Conservation (phyloP, 1,140 invertebrate genomes). For the Aricia agestis region DNA sequence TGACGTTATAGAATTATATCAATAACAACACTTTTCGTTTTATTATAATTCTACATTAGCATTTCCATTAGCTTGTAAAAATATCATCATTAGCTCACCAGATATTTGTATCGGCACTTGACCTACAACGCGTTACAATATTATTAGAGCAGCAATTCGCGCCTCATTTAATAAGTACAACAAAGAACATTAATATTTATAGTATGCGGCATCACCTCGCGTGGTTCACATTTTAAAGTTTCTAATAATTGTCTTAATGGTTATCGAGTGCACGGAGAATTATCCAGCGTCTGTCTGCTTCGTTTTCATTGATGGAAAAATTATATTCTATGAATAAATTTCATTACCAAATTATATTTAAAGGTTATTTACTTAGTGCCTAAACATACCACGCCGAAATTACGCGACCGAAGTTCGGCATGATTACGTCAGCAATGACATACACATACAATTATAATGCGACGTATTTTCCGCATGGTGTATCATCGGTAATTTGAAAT, state of each 20-base stretch:
- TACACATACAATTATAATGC: no score
- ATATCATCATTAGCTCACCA: no score
- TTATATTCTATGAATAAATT: background rate
- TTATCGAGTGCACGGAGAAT: background rate
- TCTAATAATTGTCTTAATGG: conserved; percentile 7
- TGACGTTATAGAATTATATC: background rate
- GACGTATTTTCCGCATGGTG: no score
- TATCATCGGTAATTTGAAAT: no score
- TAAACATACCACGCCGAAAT: no score
- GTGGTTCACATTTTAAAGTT: conserved; percentile 9
- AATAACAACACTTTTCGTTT: background rate
- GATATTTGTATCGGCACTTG: background rate
- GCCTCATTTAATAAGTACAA: background rate
- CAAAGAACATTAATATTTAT: conserved; percentile 8
- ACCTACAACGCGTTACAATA: background rate
- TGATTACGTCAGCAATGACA: no score
- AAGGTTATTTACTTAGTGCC: no score
- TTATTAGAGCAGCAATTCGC: background rate
- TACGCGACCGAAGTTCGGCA: no score
- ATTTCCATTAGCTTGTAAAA: no score
- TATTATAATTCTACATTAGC: no score
- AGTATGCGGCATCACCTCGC: background rate
- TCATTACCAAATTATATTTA: background rate
- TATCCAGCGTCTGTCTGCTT: background rate
- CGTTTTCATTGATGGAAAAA: background rate